Percentiles rank a stretch among this genome's conserved stretches.
Evolutionary conservation across 2,888 invertebrate genomes (phyloP).

Genomic region (Ceraclea dissimilis): DNA sequence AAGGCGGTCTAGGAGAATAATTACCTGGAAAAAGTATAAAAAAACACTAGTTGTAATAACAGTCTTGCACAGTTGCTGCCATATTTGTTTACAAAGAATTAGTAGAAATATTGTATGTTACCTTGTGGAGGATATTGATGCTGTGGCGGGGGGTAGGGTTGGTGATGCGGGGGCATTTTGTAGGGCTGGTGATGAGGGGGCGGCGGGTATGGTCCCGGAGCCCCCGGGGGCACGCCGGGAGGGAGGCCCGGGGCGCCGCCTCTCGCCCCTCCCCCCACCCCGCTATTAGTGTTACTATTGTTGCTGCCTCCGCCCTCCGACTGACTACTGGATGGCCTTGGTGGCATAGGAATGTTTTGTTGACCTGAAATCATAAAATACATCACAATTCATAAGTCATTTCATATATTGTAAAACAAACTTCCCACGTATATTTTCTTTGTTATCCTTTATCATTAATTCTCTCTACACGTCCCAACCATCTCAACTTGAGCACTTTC

Average conservation of each 20-base stretch:
- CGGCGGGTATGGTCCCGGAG: conserved; percentile 29
- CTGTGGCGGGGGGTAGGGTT: conserved; percentile 30
- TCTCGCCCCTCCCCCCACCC: conserved; percentile 30
- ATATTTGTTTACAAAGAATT: too few relatives aligned
- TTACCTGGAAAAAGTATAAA: conserved; percentile 31
- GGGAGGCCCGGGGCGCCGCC: conserved; percentile 32
- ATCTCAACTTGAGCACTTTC: too few relatives aligned
- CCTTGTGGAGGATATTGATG: conserved; percentile 44
- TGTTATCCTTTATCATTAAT: too few relatives aligned
- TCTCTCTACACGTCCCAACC: too few relatives aligned
- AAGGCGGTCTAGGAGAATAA: conserved; percentile 46
- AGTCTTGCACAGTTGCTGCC: too few relatives aligned
- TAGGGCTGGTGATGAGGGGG: conserved; percentile 29
- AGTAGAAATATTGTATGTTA: conserved; percentile 1
- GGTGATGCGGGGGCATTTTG: conserved; percentile 29
- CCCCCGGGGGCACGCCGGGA: conserved; percentile 29
- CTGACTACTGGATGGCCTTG: conserved; percentile 82
- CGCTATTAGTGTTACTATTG: neutral
- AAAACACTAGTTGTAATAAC: neutral
- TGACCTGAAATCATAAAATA: conserved; percentile 53
- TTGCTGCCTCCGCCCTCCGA: conserved; percentile 44
- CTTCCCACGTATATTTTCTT: too few relatives aligned
- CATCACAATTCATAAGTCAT: too few relatives aligned
- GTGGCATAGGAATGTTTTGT: conserved; percentile 94
- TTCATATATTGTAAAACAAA: too few relatives aligned